These are phyloP conservation scores for Peromyscus californicus DNA, from an alignment of 2,113 vertebrate species.

Conservation along the genomic window DNA sequence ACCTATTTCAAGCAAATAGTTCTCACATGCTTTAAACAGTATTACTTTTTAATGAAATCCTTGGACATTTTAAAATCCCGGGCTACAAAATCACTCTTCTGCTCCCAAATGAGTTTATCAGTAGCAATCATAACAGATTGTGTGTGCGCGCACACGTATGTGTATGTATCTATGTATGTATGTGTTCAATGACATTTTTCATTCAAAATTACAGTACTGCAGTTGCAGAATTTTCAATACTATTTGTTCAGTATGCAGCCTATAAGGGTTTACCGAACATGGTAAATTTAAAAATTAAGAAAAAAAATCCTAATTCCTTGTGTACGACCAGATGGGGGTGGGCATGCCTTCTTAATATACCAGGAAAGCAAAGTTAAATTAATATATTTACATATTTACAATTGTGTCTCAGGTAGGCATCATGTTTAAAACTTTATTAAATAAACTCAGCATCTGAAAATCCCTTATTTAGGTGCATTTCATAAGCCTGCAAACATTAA, in stretches of 20 bases:
- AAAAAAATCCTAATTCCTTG: slow-evolving; percentile 9
- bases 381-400: neutral
- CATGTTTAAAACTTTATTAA: slow-evolving; percentile 59
- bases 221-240: slow-evolving; percentile 14
- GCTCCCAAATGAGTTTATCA: neutral
- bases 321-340: neutral
- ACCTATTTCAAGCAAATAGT: neutral
- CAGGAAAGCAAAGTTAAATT: slow-evolving; percentile 45
- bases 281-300: slow-evolving; percentile 32
- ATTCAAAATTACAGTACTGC: slow-evolving; percentile 30
- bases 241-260: neutral
- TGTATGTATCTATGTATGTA: neutral
- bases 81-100: neutral
- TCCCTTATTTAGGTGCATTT: slow-evolving; percentile 35
- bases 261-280: slow-evolving; percentile 32
- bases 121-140: neutral
- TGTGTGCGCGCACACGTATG: too few relatives aligned
- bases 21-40: neutral
- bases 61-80: slow-evolving; percentile 11
- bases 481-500: slow-evolving; percentile 50
- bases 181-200: slow-evolving; percentile 1
- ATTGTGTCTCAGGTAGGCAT: slow-evolving; percentile 20
- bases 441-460: slow-evolving; percentile 58
- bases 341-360: neutral
- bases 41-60: slow-evolving; percentile 37